Base-by-base conservation (phyloP, 2,113 vertebrate genomes). In the Synodontis membranacea region DNA sequence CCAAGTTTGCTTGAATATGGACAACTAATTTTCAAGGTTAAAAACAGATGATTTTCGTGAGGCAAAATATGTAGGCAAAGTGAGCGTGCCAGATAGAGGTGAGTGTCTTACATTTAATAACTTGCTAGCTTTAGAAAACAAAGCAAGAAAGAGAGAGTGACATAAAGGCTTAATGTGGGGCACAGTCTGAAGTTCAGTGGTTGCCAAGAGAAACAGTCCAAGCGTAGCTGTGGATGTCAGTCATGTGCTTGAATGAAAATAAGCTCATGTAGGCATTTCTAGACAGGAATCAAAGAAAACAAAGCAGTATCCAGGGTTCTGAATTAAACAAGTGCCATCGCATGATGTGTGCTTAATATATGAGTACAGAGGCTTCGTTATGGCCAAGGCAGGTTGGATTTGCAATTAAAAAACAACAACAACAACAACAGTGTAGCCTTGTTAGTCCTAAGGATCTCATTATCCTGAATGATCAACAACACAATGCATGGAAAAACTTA, bases 341-440 rank as follows among this genome's bases (percentile, higher is more conserved):
- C 95, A 96, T 95, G 94, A 94, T 94, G 94, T 96, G 96, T 95
- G 95, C 95, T 94, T 94, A 96, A 94, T 93, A 91, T 95, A 92
- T 92, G 94, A 92, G 90, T 87, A 84, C 86, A 70, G 92, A 94
- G 93, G 94, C 94, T 96, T 96, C 94, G 94, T 95, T 96, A 95
- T 94, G 94, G 85, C 91, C 64, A 91, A 92, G 91, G 93, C 92
- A 94, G 94, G 92, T 93, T 92, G 94, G 94, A 96, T 97, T 93
- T 96, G 94, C 94, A 95, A 94, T 91, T 89, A 90, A 96, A 94
- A 48, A 46, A 42, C 56, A 56, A 31, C 19, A 12, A 37, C n/a
- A 8, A 42, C 92, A 74, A 15, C 5, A 31, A 15, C 4, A 74
- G 91, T 92, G 94, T 93, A 93, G 93, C 92, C 93, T 78, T 96